These are phyloP conservation scores for Phytoseiulus persimilis DNA, from an alignment of 2,888 invertebrate species.

Conservation along the genomic window DNA sequence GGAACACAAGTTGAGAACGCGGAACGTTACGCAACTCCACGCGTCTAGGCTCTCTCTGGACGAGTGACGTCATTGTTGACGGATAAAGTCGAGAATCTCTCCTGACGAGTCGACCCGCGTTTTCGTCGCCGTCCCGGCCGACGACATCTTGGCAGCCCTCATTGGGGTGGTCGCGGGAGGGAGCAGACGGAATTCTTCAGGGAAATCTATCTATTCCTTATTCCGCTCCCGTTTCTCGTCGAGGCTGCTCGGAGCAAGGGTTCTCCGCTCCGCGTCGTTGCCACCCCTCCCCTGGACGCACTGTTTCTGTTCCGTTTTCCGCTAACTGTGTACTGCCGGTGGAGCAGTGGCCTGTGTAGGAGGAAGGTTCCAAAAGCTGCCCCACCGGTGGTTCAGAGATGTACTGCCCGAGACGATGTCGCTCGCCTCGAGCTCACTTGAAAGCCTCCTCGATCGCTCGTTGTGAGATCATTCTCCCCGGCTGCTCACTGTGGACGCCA, in stretches of 20 bases:
- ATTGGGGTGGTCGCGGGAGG: not conserved
- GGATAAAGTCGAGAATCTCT: not conserved
- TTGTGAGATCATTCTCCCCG: not conserved
- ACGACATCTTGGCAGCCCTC: not conserved
- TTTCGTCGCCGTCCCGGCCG: not conserved
- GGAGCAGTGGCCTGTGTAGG: too few species aligned
- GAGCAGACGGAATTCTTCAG: not conserved
- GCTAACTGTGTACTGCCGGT: not conserved
- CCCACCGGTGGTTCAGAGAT: too few species aligned
- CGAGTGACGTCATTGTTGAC: not conserved
- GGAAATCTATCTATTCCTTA: conserved; percentile 5
- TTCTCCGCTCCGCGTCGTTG: not conserved
- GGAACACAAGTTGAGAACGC: too few species aligned
- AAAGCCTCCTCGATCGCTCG: not conserved
- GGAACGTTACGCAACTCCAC: too few species aligned
- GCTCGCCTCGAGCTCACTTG: too few species aligned
- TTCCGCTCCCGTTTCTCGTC: not conserved
- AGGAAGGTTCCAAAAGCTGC: not conserved
- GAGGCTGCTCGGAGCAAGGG: not conserved
- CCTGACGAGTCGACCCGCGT: not conserved
- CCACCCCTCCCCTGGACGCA: not conserved
- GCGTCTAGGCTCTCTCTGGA: too few species aligned
- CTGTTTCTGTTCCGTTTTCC: not conserved
- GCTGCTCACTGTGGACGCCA: not conserved
- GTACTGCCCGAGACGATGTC: too few species aligned